These are phyloP conservation scores for Plagodis dolabraria DNA, from an alignment of 2,888 invertebrate genomes.

Conservation along the genomic window DNA sequence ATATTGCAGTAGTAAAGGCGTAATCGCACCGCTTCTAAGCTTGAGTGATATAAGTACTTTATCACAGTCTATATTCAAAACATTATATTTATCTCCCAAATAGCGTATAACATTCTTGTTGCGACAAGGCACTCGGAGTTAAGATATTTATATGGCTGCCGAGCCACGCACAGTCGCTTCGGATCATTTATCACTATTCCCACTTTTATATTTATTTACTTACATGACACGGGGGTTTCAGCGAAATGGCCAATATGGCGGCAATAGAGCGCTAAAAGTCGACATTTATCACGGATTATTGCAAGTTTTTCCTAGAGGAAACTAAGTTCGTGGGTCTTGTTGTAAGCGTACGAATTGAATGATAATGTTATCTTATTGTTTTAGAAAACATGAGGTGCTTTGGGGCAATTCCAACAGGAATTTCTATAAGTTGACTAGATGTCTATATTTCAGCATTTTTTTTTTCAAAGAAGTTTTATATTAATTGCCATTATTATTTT, in stretches of 20 bases:
- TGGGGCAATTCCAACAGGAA: no score
- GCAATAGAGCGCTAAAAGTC: conserved; percentile 34
- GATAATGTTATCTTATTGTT: neutral
- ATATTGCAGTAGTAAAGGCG: conserved; percentile 27
- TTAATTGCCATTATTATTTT: no score
- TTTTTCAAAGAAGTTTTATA: no score
- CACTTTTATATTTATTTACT: conserved; percentile 49
- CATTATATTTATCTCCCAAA: conserved; percentile 4
- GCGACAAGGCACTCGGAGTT: conserved; percentile 26
- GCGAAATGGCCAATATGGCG: conserved; percentile 36
- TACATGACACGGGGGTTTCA: conserved; percentile 39
- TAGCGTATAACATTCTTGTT: conserved; percentile 12
- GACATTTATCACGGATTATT: conserved; percentile 28
- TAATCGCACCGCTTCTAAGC: conserved; percentile 23
- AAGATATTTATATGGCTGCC: conserved; percentile 22
- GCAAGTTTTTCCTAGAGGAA: conserved; percentile 13
- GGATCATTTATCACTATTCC: conserved; percentile 53
- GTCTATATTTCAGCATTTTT: no score
- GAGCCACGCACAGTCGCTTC: conserved; percentile 26
- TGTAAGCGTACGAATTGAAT: conserved; percentile 5
- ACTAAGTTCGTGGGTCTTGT: conserved; percentile 7
- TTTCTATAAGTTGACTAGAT: no score
- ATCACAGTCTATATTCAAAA: conserved; percentile 12
- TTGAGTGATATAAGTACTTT: conserved; percentile 12
- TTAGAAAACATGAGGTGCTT: no score